These are phyloP conservation scores for Ceratina japonica DNA, from an alignment of 1,140 invertebrate genomes.

Conservation along the genomic window DNA sequence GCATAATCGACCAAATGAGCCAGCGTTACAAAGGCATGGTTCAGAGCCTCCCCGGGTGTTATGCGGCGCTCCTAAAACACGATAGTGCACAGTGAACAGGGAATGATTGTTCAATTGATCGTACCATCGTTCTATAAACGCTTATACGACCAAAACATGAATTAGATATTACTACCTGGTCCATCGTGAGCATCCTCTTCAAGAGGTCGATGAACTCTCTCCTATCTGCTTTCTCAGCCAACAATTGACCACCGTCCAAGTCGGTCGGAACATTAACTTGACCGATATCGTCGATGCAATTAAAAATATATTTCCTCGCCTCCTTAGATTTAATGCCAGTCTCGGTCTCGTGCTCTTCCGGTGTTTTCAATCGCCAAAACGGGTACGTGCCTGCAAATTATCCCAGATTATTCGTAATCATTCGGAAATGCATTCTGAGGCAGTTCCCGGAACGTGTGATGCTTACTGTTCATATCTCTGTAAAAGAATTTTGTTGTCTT, in stretches of 20 bases:
- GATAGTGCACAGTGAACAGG: not conserved
- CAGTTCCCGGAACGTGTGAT: not conserved
- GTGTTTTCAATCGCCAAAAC: slow-evolving; percentile 98
- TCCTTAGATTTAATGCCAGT: slow-evolving; percentile 99
- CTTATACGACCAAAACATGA: slow-evolving; percentile 47
- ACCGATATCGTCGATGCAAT: slow-evolving; percentile 99
- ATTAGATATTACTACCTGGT: slow-evolving; percentile 89
- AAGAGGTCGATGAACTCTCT: slow-evolving; percentile 98
- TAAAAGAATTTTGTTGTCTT: slow-evolving; percentile 99
- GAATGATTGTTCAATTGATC: not conserved
- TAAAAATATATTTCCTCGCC: slow-evolving; percentile 99
- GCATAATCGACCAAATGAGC: slow-evolving; percentile 97
- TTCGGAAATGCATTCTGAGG: not conserved
- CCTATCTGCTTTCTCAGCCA: slow-evolving; percentile 97
- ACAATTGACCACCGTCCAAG: slow-evolving; percentile 95
- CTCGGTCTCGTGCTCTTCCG: slow-evolving; percentile 98
- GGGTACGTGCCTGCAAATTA: slow-evolving; percentile 87
- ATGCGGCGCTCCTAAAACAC: slow-evolving; percentile 90
- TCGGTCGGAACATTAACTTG: slow-evolving; percentile 98
- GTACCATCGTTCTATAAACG: not conserved
- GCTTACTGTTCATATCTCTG: slow-evolving; percentile 92
- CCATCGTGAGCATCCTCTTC: slow-evolving; percentile 98
- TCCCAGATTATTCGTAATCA: too few relatives aligned
- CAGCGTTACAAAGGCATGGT: slow-evolving; percentile 96
- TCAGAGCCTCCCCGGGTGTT: slow-evolving; percentile 96